phyloP scores from a whole-genome alignment of 2,888 invertebrate species.

The Morinoia aosen region DNA sequence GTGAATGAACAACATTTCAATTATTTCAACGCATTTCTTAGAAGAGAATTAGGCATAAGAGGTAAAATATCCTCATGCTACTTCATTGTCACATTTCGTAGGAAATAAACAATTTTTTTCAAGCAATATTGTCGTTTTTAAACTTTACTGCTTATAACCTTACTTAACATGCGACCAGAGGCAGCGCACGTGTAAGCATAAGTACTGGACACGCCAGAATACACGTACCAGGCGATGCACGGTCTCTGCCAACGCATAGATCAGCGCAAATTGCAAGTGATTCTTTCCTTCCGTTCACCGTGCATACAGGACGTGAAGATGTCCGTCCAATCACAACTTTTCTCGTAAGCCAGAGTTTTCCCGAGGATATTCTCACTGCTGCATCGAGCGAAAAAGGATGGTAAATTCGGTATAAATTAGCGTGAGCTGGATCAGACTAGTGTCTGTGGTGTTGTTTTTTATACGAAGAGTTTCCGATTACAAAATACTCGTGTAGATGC shows the following conservation, averaged over 20 bases:
- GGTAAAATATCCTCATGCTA: too few species aligned
- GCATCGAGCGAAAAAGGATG: not conserved
- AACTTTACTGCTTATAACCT: too few species aligned
- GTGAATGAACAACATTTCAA: too few species aligned
- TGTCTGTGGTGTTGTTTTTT: not conserved
- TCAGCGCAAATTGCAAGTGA: not conserved
- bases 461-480: not conserved
- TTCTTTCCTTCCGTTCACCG: not conserved
- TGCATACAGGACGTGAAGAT: not conserved
- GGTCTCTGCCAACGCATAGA: not conserved
- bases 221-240: not conserved
- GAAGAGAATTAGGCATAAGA: too few species aligned
- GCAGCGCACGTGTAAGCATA: too few species aligned
- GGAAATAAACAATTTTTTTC: too few species aligned
- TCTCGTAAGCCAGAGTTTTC: slow-evolving; percentile 2
- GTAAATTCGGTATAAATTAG: not conserved
- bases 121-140: too few species aligned
- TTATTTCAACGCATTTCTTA: too few species aligned
- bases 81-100: too few species aligned
- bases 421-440: not conserved
- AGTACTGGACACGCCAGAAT: not conserved
- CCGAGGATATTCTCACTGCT: not conserved
- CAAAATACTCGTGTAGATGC: not conserved
- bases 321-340: slow-evolving; percentile 12
- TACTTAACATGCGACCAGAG: too few species aligned